A percentile compares a stretch with the other conserved stretches of the same genome.
Conservation (phyloP, 1,140 invertebrate species). For the Parapsyche elsis region DNA sequence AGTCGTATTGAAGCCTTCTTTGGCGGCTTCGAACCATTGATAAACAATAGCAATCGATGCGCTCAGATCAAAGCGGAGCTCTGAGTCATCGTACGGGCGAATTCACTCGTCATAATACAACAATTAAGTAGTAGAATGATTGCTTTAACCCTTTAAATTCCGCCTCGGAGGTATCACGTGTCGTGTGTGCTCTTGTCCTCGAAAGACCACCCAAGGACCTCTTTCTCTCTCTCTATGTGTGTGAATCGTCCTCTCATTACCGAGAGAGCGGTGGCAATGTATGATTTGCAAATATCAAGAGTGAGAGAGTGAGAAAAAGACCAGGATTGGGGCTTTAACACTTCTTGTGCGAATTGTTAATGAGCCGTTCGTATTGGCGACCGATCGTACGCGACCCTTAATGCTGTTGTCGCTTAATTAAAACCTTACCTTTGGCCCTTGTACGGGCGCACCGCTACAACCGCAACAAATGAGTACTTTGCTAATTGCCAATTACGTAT, state of each 20-base stretch:
- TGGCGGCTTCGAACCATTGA: background rate
- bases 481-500: conserved; percentile 20
- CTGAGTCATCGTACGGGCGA: conserved; percentile 4
- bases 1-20: too few species aligned
- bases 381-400: background rate
- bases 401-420: conserved; percentile 27
- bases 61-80: background rate
- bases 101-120: too few species aligned
- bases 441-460: conserved; percentile 4
- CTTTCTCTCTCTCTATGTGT: too few species aligned
- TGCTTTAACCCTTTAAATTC: too few species aligned
- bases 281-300: conserved; percentile 15
- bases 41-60: conserved; percentile 6
- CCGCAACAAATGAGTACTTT: conserved; percentile 18
- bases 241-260: background rate
- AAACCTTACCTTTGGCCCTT: conserved; percentile 33
- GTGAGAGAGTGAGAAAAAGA: background rate
- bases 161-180: too few species aligned
- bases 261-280: background rate
- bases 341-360: background rate
- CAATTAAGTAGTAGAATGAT: too few species aligned
- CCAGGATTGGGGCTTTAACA: background rate
- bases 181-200: background rate
- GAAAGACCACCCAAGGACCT: conserved; percentile 10
- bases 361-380: background rate